These are phyloP conservation scores for Craniophora ligustri DNA, from an alignment of 2,888 invertebrate genomes.

Conservation along the genomic window DNA sequence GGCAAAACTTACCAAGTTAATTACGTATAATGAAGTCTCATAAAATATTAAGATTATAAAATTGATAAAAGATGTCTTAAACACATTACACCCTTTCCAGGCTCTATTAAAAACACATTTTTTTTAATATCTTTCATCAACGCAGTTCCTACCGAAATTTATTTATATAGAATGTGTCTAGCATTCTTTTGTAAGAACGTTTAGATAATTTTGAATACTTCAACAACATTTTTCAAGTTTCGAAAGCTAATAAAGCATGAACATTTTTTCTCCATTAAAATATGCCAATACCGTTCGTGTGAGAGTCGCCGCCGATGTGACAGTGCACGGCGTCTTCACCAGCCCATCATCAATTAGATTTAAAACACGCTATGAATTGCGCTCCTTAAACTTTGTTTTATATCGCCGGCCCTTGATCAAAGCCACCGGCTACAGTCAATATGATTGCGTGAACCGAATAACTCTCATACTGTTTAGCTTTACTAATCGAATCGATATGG, in stretches of 20 bases:
- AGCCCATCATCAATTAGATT: constrained; percentile 67
- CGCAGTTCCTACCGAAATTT: constrained; percentile 25
- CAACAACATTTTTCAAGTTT: constrained; percentile 59
- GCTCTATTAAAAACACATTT: constrained; percentile 30
- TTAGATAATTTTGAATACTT: constrained; percentile 60
- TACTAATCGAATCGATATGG: constrained; percentile 74
- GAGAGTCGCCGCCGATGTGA: constrained; percentile 66
- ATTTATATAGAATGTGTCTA: constrained; percentile 28
- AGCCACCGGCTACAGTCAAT: constrained; percentile 63
- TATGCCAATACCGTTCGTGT: constrained; percentile 61
- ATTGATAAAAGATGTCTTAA: constrained; percentile 18
- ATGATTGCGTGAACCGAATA: constrained; percentile 67
- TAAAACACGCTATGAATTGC: constrained; percentile 67
- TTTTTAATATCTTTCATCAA: constrained; percentile 23
- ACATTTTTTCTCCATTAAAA: constrained; percentile 50
- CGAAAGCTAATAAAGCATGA: constrained; percentile 48
- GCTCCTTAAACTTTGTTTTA: constrained; percentile 57
- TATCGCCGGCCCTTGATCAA: constrained; percentile 66
- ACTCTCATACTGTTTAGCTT: constrained; percentile 68
- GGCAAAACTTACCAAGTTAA: too few relatives aligned
- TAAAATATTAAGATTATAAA: constrained; percentile 13
- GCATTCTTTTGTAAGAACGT: constrained; percentile 57
- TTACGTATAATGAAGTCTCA: not conserved
- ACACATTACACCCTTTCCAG: constrained; percentile 13
- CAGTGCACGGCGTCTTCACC: constrained; percentile 53